These are phyloP conservation scores for Poecilia picta DNA, from an alignment of 2,797 vertebrate species.

Conservation along the genomic window DNA sequence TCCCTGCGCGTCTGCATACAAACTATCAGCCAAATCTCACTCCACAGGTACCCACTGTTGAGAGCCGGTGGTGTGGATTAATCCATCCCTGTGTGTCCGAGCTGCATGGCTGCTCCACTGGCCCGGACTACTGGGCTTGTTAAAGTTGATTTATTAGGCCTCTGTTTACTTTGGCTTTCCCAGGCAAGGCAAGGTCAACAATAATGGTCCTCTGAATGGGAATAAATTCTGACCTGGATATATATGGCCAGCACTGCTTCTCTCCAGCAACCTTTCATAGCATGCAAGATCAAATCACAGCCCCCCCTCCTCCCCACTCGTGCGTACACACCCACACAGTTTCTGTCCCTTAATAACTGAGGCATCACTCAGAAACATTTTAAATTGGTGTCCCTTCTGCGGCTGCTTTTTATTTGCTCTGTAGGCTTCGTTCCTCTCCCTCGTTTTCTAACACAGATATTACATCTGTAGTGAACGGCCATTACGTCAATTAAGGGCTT, in stretches of 20 bases:
- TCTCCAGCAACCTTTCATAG: conserved; percentile 62
- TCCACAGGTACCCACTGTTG: conserved; percentile 79
- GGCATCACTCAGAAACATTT: conserved; percentile 54
- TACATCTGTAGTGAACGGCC: conserved; percentile 56
- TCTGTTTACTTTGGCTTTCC: conserved; percentile 83
- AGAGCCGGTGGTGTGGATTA: conserved; percentile 75
- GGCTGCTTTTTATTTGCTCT: conserved; percentile 39
- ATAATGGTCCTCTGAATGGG: conserved; percentile 84
- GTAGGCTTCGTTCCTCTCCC: conserved; percentile 12
- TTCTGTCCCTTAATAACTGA: conserved; percentile 51
- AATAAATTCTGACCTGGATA: conserved; percentile 80
- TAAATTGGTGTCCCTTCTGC: conserved; percentile 62
- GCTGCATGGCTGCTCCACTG: conserved; percentile 71
- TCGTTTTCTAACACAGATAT: conserved; percentile 22
- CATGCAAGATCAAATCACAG: conserved; percentile 57
- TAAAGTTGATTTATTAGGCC: conserved; percentile 87
- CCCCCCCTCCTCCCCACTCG: conserved; percentile 19
- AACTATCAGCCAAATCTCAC: conserved; percentile 78
- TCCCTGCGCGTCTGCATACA: conserved; percentile 73
- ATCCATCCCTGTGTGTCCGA: conserved; percentile 70
- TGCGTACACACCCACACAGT: conserved; percentile 44
- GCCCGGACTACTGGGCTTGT: conserved; percentile 79
- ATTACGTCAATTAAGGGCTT: conserved; percentile 70
- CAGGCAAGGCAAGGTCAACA: conserved; percentile 84
- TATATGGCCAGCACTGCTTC: conserved; percentile 56